Evolutionary conservation across 2,888 invertebrate species (phyloP), one percentile per base, ranked within the genome.

Genomic region (Andricus curvator): DNA sequence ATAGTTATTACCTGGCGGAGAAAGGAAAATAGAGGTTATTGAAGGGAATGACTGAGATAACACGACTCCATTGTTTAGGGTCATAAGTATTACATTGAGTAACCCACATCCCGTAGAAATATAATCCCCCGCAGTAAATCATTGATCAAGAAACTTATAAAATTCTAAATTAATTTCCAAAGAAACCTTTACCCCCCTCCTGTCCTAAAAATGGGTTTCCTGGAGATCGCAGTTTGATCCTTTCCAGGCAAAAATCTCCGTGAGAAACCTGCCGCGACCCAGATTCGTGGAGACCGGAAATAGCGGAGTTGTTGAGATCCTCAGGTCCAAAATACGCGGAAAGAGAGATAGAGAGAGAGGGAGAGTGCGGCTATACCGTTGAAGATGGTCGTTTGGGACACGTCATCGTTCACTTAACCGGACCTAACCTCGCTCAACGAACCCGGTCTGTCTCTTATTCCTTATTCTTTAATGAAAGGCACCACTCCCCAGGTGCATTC

Each of bases 401-500:
- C 70, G 70, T 70, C 70, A 70, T 70, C 70, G 51, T 29, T 70
- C 51, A 70, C 51, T 48, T 33, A 70, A 48, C 20, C 20, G 29
- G 51, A 70, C 70, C 70, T 70, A 70, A 70, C 70, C 70, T 70
- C 48, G 9, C 51, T 70, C 51, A 70, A 70, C 29, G 70, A 44
- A 51, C 66, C 66, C n/a, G 22, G 66, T 41, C n/a, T n/a, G 70
- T 51, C 29, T 51, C 70, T 48, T 56, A 56, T 56, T 56, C 56
- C 48, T 51, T 70, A 51, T 70, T 33, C 70, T 29, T 62, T 74
- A 74, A 77, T 62, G 62, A 41, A 56, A 62, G n/a, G 62, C 77
- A 77, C 22, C 62, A 77, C 77, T 77, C 62, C 20, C 77, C 77
- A 77, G 77, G 62, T 77, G 62, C 64, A 37, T 60, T 77, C 62